A percentile compares a stretch with the other conserved stretches of the same genome.
phyloP scores from a whole-genome alignment of 2,113 vertebrate species.

The Rhagologus leucostigma region DNA sequence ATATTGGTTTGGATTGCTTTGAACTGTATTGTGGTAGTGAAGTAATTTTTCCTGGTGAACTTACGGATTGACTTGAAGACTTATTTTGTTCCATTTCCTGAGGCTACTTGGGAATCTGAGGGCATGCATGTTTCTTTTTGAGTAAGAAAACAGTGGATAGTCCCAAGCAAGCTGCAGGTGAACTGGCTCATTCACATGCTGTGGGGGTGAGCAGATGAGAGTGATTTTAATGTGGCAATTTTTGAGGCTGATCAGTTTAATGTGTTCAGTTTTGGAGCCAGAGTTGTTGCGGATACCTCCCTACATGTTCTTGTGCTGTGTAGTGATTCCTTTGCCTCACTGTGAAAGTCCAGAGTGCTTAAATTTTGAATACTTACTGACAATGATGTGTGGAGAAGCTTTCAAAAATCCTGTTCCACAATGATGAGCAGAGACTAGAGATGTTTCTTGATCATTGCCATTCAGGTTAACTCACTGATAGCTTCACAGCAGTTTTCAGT shows the following conservation, averaged over 20 bases:
- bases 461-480: accelerated
- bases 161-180: background rate
- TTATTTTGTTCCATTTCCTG: background rate
- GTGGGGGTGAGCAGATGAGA: background rate
- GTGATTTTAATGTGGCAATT: background rate
- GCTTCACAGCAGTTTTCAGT: background rate
- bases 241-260: background rate
- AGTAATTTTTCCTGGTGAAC: background rate
- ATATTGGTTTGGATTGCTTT: background rate
- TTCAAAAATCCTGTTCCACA: background rate
- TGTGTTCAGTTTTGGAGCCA: background rate
- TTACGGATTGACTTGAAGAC: background rate
- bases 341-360: background rate
- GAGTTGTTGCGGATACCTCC: background rate
- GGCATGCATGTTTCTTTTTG: background rate
- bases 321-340: background rate
- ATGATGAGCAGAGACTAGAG: background rate
- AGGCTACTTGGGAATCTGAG: background rate
- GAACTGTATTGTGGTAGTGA: background rate
- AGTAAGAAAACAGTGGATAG: background rate
- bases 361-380: background rate
- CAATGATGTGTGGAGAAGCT: background rate
- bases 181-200: accelerated
- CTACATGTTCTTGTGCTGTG: background rate
- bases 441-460: background rate